Percentiles rank a stretch among this genome's conserved stretches.
phyloP scores from a whole-genome alignment of 2,888 invertebrate species.

The Amphipoea lucens region DNA sequence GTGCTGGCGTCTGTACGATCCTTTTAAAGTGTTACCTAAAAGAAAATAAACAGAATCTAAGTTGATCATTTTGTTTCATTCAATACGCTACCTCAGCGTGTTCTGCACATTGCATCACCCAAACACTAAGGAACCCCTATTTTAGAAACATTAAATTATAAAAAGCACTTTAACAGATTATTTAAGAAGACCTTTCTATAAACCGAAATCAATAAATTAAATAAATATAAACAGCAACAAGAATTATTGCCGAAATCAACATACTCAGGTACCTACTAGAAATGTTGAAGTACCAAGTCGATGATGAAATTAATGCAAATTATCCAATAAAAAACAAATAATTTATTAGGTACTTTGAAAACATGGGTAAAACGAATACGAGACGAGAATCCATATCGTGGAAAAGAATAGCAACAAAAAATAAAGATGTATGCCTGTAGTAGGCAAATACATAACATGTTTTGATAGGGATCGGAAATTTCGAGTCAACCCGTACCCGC shows the following conservation, averaged over 20 bases:
- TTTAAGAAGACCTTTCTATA: neutral
- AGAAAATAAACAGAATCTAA: constrained; percentile 1
- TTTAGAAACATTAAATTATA: neutral
- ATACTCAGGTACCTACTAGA: neutral
- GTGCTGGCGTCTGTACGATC: neutral
- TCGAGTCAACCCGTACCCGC: neutral
- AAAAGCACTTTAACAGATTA: neutral
- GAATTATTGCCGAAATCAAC: neutral
- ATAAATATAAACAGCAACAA: neutral
- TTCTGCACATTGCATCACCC: neutral
- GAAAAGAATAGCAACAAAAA: neutral
- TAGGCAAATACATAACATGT: neutral
- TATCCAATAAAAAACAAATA: neutral
- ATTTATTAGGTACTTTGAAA: neutral
- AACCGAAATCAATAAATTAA: neutral
- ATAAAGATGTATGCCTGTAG: accelerated
- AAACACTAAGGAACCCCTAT: neutral
- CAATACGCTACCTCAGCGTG: neutral
- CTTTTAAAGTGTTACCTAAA: neutral
- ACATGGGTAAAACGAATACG: neutral
- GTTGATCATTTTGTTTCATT: constrained; percentile 4
- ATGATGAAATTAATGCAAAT: neutral
- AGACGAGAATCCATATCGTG: too few relatives aligned
- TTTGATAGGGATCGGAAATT: neutral
- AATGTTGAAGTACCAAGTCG: neutral